phyloP scores from a whole-genome alignment of 2,888 invertebrate species.

The Drosophila anomelani region DNA sequence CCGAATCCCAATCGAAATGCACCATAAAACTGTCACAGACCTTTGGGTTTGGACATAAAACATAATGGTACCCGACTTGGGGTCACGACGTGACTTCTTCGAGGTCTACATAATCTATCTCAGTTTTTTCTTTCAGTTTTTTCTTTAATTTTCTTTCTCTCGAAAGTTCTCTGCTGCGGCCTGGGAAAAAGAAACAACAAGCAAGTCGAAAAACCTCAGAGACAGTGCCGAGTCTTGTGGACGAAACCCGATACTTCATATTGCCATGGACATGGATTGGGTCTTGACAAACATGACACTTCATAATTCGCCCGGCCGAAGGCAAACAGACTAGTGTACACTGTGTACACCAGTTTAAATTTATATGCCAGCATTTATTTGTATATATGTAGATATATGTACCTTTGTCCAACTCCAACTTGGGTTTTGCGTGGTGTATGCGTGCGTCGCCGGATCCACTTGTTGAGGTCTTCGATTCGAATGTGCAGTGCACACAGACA shows the following conservation, averaged over 20 bases:
- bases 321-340: conserved; percentile 51
- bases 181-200: conserved; percentile 56
- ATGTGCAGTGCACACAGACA: conserved; percentile 15
- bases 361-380: conserved; percentile 18
- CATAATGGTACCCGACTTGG: conserved; percentile 56
- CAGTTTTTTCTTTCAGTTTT: conserved; percentile 25
- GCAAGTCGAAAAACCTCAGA: conserved; percentile 10
- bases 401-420: conserved; percentile 30
- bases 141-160: conserved; percentile 47
- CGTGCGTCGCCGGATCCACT: conserved; percentile 47
- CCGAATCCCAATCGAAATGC: conserved; percentile 69
- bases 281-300: conserved; percentile 72
- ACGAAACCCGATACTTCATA: conserved; percentile 65
- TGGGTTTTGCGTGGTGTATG: background rate
- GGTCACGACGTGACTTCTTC: conserved; percentile 54
- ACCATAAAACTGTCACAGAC: conserved; percentile 74
- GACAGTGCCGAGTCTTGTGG: conserved; percentile 35
- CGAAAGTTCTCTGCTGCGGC: conserved; percentile 59
- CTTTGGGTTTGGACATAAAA: conserved; percentile 61
- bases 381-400: background rate
- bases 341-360: conserved; percentile 30
- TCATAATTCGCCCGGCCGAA: conserved; percentile 53
- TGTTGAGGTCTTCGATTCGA: conserved; percentile 50
- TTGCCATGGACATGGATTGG: conserved; percentile 57
- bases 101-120: conserved; percentile 24